Evolutionary conservation across 2,797 vertebrate genomes (phyloP), one percentile per base, ranked within the genome.

Genomic region (Scolopax rusticola): DNA sequence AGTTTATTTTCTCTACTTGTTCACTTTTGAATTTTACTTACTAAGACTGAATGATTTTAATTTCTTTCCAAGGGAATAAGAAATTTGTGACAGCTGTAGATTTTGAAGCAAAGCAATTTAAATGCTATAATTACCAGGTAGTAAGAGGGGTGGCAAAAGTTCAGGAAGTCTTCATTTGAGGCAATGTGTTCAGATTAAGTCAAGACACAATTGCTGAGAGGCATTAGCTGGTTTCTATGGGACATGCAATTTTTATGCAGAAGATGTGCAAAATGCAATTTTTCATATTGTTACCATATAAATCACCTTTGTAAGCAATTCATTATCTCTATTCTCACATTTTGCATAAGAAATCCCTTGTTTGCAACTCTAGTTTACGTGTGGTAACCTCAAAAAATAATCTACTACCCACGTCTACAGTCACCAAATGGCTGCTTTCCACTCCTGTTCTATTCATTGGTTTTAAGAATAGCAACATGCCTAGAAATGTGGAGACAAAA

Each of bases 81-180:
- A 71, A 89, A 64, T 57, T 36, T 91, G 25, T 78, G 65, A 48
- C 41, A 86, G 56, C 21, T 56, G 51, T 47, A 90, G 53, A 83
- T 74, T 91, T 79, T 60, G 53, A 74, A 83, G 63, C 8, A 85
- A 92, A 92, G 32, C 16, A 89, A 89, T 84, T 94, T 90, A 82
- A 80, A 87, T 60, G 5, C 11, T 88, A 38, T 85, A 92, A 96
- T 93, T 93, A 48, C 16, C 12, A 75, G 65, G 43, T 40, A 87
- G 68, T 24, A 74, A 70, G 59, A 23, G 20, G 51, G 8, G 38
- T 27, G 8, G 10, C 3, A 33, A 60, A 95, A 91, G 87, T 93
- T 92, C 75, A 64, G 41, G 25, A 83, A 90, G 32, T 41, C 64
- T 84, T 94, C 15, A 21, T 84, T 60, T 84, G 51, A 83, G 51